phyloP scores from a whole-genome alignment of 2,113 vertebrate species.

The Pelmatolapia mariae region DNA sequence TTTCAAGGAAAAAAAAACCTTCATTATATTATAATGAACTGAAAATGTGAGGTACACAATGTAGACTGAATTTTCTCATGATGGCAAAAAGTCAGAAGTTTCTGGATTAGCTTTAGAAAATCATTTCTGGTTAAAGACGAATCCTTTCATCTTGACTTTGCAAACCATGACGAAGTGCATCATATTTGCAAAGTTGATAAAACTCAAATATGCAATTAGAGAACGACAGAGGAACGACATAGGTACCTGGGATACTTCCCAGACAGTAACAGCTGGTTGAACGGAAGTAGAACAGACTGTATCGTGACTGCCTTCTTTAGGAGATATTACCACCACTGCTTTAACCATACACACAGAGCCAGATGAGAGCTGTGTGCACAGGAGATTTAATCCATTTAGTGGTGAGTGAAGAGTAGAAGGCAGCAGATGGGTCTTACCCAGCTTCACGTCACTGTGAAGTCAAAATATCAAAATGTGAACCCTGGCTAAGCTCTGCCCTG shows the following conservation, averaged over 20 bases:
- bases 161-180: not conserved
- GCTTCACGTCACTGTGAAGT: slow-evolving; percentile 33
- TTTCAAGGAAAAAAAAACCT: not conserved
- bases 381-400: slow-evolving; percentile 56
- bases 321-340: not conserved
- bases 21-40: not conserved
- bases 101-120: not conserved
- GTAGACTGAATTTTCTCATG: not conserved
- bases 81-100: not conserved
- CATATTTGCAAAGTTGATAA: not conserved
- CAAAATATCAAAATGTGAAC: slow-evolving; percentile 10
- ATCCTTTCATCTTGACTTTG: not conserved
- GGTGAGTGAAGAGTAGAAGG: slow-evolving; percentile 2
- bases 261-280: slow-evolving; percentile 31
- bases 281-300: slow-evolving; percentile 26
- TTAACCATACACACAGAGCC: not conserved
- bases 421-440: slow-evolving; percentile 53
- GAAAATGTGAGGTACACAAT: not conserved
- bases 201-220: not conserved
- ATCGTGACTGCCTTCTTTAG: not conserved
- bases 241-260: not conserved
- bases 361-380: not conserved
- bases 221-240: not conserved
- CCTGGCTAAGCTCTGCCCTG: slow-evolving; percentile 39
- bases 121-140: not conserved